Percentiles rank a stretch among this genome's conserved stretches.
These are phyloP conservation scores for Drosophila mulleri DNA, from an alignment of 2,888 invertebrate species.

Conservation along the genomic window DNA sequence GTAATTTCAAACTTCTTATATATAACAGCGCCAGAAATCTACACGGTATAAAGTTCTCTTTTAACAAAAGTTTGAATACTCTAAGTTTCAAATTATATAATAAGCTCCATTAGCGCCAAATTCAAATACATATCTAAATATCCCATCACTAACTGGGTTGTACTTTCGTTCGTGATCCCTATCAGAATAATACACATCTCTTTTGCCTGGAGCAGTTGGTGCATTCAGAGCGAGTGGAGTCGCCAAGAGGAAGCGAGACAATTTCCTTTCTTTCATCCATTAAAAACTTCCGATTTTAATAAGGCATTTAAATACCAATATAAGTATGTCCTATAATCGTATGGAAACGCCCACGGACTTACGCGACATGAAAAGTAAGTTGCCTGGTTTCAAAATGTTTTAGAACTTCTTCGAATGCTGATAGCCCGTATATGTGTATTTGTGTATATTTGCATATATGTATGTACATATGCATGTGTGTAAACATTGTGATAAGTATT, in stretches of 20 bases:
- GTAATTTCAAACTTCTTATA: neutral
- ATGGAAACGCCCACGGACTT: conserved; percentile 16
- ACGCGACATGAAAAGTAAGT: conserved; percentile 10
- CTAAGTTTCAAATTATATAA: neutral
- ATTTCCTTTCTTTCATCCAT: neutral
- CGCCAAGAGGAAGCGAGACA: neutral
- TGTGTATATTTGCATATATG: neutral
- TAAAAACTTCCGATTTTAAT: neutral
- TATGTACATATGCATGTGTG: neutral
- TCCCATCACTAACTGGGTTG: neutral
- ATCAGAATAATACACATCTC: conserved; percentile 28
- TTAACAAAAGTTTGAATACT: neutral
- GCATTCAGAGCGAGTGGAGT: conserved; percentile 7
- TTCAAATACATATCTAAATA: neutral
- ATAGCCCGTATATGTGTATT: neutral
- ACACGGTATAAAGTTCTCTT: neutral
- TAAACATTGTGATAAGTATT: neutral
- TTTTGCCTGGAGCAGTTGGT: conserved; percentile 2
- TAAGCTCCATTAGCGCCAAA: neutral
- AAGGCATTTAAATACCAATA: neutral
- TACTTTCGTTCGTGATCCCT: conserved; percentile 1
- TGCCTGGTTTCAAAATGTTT: neutral
- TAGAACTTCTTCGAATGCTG: neutral
- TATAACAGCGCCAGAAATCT: neutral
- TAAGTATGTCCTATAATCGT: conserved; percentile 45